Base-by-base conservation (phyloP, 2,888 invertebrate species). In the Drosophila meridionalis region DNA sequence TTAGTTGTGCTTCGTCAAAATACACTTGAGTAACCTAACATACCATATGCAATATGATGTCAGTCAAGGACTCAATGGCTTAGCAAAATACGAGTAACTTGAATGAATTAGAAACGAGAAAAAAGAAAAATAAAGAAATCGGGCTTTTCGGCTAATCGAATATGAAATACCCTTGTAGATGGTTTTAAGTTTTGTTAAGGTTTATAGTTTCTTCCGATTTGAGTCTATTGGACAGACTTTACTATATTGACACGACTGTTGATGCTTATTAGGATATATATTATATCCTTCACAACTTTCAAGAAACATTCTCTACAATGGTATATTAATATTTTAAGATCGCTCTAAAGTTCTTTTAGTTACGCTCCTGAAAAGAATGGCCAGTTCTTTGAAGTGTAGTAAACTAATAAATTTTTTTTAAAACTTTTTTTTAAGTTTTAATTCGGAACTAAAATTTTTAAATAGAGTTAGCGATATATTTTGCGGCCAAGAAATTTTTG, bases 401-500 rank as follows among this genome's bases (percentile, higher is more conserved):
- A 11, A 59, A 48, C 6, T 26, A n/a, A 40, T 59, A 45, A 20
- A 20, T 20, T 60, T 47, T 52, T 59, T 38, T 12, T 30, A 53
- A 40, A 4, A 2, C 7, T 71, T 55, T 68, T 60, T 65, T 60
- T 20, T 26, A 56, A 32, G 47, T 59, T 61, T 40, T 47, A 62
- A 60, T 52, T 68, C 71, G 74, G 52, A 55, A 36, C 56, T 66
- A 3, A 50, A 50, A 32, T 1, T 36, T 9, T 12, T 14, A 42
- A 36, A 57, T 40, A 28, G 38, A 38, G 28, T 68, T 59, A 53
- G 67, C 57, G 57, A 38, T 67, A 82, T 69, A 82, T 82, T 90
- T 78, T 91, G 90, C 92, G 92, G 93, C 92, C 92, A 91, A 83
- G 85, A 72, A 86, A 83, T 90, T 92, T 93, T 92, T 93, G 93